Evolutionary conservation across 2,797 vertebrate genomes (phyloP).

Genomic region (Cichlasoma orientale): DNA sequence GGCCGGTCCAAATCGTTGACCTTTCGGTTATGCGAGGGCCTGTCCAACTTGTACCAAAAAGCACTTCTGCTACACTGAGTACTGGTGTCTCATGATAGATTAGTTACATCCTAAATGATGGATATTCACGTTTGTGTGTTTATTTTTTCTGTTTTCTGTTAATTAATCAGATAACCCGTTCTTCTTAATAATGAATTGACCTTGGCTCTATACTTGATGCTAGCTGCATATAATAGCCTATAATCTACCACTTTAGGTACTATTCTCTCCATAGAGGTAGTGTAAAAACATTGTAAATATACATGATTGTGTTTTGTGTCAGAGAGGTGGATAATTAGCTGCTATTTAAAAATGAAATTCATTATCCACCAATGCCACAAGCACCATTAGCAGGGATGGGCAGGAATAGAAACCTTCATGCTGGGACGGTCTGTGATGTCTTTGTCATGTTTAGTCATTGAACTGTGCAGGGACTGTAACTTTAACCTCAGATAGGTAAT

Average conservation of each 20-base stretch:
- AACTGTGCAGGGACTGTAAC: neutral
- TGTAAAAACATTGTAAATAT: neutral
- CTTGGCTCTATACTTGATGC: neutral
- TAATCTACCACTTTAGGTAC: neutral
- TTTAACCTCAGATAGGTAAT: neutral
- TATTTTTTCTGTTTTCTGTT: neutral
- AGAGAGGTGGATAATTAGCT: neutral
- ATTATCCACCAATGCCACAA: neutral
- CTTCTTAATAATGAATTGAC: neutral
- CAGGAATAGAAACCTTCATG: neutral
- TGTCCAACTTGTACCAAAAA: neutral
- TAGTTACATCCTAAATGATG: neutral
- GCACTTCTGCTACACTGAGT: neutral
- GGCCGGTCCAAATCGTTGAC: slow-evolving; percentile 9
- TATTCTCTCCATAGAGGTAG: neutral
- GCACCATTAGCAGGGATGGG: neutral
- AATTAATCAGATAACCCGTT: neutral
- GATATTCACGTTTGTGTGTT: neutral
- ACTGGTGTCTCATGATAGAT: neutral
- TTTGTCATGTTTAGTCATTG: neutral
- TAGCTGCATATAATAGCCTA: neutral
- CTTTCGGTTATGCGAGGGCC: slow-evolving; percentile 19
- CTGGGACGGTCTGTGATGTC: neutral
- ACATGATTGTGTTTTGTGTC: no score
- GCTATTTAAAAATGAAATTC: neutral